These are phyloP conservation scores for Diploptera punctata DNA, from an alignment of 2,888 invertebrate genomes.

Conservation along the genomic window DNA sequence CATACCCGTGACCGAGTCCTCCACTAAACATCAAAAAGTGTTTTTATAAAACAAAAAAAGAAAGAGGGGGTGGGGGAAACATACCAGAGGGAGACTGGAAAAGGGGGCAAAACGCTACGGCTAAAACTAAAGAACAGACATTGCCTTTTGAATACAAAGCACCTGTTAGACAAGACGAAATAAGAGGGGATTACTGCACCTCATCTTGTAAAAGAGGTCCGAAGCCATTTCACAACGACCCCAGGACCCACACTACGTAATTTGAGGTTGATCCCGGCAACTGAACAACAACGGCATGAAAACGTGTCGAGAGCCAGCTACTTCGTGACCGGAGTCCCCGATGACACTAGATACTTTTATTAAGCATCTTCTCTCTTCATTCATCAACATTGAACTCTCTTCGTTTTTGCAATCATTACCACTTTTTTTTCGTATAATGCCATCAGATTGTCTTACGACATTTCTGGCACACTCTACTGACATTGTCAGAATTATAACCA, in stretches of 20 bases:
- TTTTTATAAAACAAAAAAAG: slow-evolving; percentile 30
- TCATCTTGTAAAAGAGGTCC: slow-evolving; percentile 15
- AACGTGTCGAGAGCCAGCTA: too few species aligned
- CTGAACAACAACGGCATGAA: slow-evolving; percentile 30
- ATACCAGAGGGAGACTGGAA: too few species aligned
- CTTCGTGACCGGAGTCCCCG: slow-evolving; percentile 11
- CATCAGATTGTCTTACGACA: too few species aligned
- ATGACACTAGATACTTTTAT: too few species aligned
- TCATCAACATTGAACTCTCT: too few species aligned
- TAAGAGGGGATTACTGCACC: slow-evolving; percentile 10
- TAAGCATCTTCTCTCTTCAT: too few species aligned
- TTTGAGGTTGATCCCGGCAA: slow-evolving; percentile 36
- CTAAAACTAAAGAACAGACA: slow-evolving; percentile 14
- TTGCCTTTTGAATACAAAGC: slow-evolving; percentile 34
- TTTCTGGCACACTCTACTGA: too few species aligned
- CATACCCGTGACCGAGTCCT: too few species aligned
- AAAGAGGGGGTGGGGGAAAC: too few species aligned
- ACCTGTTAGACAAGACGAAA: slow-evolving; percentile 29
- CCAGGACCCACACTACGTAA: slow-evolving; percentile 25
- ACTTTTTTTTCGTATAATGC: too few species aligned
- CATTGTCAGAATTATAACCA: too few species aligned
- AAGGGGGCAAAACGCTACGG: neutral
- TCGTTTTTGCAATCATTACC: too few species aligned
- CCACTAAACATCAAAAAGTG: slow-evolving; percentile 37
- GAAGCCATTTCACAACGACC: slow-evolving; percentile 9